Percentiles rank a stretch among this genome's conserved stretches.
phyloP scores from a whole-genome alignment of 2,888 invertebrate genomes.

The Adelphocoris suturalis region DNA sequence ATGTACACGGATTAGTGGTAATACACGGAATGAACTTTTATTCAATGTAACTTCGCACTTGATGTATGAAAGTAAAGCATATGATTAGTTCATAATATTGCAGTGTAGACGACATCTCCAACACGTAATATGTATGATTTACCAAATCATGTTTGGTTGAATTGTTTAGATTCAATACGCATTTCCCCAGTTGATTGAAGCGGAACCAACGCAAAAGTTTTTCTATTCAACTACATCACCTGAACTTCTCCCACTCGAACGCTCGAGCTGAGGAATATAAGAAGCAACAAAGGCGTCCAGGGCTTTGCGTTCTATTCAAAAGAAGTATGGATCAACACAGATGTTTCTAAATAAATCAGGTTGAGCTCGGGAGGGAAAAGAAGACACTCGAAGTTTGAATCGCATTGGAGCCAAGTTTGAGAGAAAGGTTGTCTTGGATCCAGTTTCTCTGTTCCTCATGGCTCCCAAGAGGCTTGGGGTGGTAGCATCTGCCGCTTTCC shows the following conservation, averaged over 20 bases:
- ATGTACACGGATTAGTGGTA: too few species aligned
- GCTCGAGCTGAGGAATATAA: neutral
- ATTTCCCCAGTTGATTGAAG: too few species aligned
- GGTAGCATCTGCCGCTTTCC: conserved; percentile 6
- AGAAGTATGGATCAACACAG: conserved; percentile 15
- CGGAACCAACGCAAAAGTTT: neutral
- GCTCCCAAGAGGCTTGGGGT: neutral
- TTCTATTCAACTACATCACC: neutral
- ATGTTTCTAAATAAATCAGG: conserved; percentile 42
- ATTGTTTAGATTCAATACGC: too few species aligned
- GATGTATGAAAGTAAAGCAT: too few species aligned
- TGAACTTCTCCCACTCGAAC: neutral
- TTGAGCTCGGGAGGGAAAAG: neutral
- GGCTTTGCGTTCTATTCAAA: conserved; percentile 12
- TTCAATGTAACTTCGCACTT: too few species aligned
- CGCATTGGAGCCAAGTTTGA: conserved; percentile 53
- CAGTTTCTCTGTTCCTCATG: neutral
- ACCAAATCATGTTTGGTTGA: too few species aligned
- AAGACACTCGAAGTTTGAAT: conserved; percentile 22
- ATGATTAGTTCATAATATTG: too few species aligned
- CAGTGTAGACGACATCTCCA: too few species aligned
- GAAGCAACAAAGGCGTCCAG: neutral
- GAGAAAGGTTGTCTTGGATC: conserved; percentile 14
- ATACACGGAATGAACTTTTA: too few species aligned
- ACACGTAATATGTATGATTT: too few species aligned